These are phyloP conservation scores for Diplodus puntazzo DNA, from an alignment of 2,797 vertebrate species.

Conservation along the genomic window DNA sequence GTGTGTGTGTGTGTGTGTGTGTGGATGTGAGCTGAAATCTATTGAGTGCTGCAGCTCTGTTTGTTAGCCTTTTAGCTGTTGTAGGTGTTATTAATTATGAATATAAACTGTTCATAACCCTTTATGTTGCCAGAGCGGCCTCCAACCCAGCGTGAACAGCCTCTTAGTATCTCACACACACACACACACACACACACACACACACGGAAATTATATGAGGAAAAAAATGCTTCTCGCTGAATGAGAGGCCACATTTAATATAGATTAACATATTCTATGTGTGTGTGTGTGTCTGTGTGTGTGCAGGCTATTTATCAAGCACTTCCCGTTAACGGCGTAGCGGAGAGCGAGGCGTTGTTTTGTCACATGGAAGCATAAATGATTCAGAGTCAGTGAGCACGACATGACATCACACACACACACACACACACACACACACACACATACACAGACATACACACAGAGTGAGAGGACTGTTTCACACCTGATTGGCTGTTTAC, in stretches of 20 bases:
- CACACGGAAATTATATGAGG: too few relatives aligned
- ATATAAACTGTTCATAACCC: slow-evolving; percentile 8
- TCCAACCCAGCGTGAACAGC: slow-evolving; percentile 2
- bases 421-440: slow-evolving; percentile 22
- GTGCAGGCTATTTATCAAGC: not conserved
- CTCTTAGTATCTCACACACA: not conserved
- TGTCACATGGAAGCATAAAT: slow-evolving; percentile 42
- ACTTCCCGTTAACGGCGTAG: slow-evolving; percentile 21
- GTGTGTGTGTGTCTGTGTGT: slow-evolving; percentile 4
- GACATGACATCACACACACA: slow-evolving; percentile 42
- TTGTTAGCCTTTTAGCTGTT: not conserved
- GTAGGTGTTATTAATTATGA: slow-evolving; percentile 36
- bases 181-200: slow-evolving; percentile 6
- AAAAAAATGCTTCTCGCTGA: too few relatives aligned
- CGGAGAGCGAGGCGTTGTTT: slow-evolving; percentile 3
- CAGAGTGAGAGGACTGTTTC: too few relatives aligned
- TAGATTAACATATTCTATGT: too few relatives aligned
- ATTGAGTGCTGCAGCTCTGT: too few relatives aligned
- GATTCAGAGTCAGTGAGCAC: slow-evolving; percentile 37
- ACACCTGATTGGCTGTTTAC: slow-evolving; percentile 8
- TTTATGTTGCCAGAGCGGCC: not conserved
- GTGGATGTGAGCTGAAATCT: too few relatives aligned
- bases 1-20: too few relatives aligned
- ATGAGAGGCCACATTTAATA: too few relatives aligned
- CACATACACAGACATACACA: too few relatives aligned